Conservation (phyloP, 1,140 invertebrate species). For the Zaprionus gabonicus region DNA sequence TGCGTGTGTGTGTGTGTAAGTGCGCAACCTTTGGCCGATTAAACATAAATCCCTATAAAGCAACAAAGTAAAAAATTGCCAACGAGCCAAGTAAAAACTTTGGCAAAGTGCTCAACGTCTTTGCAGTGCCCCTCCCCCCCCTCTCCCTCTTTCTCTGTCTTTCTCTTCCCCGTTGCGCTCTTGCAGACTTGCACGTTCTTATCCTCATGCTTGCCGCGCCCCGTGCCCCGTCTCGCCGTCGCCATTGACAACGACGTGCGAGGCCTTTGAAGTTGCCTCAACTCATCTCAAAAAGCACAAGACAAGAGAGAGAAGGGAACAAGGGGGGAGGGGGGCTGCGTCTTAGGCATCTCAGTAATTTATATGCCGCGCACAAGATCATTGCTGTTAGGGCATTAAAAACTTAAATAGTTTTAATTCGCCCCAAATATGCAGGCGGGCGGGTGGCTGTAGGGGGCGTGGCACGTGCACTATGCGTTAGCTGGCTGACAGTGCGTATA, state of each 20-base stretch:
- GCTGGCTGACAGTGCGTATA: constrained; percentile 59
- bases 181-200: constrained; percentile 35
- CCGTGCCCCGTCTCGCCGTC: constrained; percentile 18
- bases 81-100: constrained; percentile 82
- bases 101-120: constrained; percentile 75
- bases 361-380: constrained; percentile 80
- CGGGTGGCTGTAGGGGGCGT: neutral
- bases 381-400: constrained; percentile 79
- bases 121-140: neutral
- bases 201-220: constrained; percentile 35
- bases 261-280: constrained; percentile 70
- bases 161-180: neutral
- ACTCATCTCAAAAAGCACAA: constrained; percentile 20
- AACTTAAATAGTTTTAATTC: constrained; percentile 83
- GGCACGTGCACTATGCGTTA: constrained; percentile 19
- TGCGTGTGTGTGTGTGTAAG: constrained; percentile 27
- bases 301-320: neutral
- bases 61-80: constrained; percentile 81
- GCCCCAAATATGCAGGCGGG: constrained; percentile 65
- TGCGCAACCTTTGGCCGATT: constrained; percentile 77
- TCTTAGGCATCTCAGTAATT: constrained; percentile 59
- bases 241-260: constrained; percentile 63
- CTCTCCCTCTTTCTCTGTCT: no score
- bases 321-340: neutral
- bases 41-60: constrained; percentile 81